phyloP scores from a whole-genome alignment of 2,888 invertebrate genomes.

The Stomorhina lunata region DNA sequence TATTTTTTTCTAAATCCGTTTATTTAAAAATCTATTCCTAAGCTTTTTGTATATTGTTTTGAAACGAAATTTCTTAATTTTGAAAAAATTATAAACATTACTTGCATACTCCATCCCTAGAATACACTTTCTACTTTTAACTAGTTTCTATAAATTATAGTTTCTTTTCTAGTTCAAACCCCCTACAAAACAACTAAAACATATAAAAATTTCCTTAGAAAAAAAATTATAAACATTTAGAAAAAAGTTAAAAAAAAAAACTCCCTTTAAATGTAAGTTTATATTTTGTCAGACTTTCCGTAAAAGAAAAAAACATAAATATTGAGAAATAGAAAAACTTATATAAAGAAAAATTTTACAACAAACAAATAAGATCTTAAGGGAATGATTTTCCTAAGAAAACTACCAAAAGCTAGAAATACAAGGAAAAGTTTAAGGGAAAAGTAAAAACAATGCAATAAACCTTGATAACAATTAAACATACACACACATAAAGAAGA shows the following conservation, averaged over 20 bases:
- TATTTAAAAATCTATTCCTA: background rate
- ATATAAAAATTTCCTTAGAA: constrained; percentile 42
- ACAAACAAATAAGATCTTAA: background rate
- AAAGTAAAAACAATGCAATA: constrained; percentile 21
- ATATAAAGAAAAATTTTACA: background rate
- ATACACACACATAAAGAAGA: background rate
- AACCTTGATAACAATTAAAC: constrained; percentile 27
- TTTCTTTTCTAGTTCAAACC: background rate
- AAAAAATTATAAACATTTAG: background rate
- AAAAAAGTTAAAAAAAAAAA: background rate
- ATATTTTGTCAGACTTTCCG: background rate
- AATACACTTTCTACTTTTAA: constrained; percentile 20
- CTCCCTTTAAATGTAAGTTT: constrained; percentile 51
- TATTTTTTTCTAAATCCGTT: too few relatives aligned
- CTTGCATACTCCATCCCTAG: background rate
- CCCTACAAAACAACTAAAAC: constrained; percentile 29
- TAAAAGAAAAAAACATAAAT: background rate
- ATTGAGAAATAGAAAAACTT: constrained; percentile 6
- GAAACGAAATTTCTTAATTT: too few relatives aligned
- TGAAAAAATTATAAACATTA: background rate
- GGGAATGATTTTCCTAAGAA: background rate
- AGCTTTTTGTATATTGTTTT: background rate
- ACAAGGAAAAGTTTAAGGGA: background rate
- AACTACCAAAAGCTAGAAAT: background rate
- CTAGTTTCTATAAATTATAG: constrained; percentile 13